Conservation (phyloP, 2,113 vertebrate species). For the Siniperca knerii region DNA sequence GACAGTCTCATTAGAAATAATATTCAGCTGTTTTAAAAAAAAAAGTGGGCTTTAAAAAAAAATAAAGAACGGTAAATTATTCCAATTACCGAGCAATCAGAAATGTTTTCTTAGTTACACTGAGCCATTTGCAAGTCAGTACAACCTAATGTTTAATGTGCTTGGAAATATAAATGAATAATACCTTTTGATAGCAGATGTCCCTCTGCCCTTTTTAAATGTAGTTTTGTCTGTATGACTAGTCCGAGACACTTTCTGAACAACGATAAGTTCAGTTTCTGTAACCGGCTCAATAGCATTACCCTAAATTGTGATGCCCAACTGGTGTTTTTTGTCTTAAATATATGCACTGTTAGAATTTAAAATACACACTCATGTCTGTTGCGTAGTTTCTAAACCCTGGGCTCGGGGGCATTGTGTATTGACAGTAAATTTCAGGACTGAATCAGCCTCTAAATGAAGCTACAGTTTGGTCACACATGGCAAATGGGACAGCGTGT, state of each 20-base stretch:
- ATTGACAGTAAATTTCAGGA: background rate
- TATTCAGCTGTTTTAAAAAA: too few relatives aligned
- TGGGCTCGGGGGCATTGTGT: background rate
- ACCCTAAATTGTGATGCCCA: background rate
- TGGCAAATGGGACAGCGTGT: constrained; percentile 20
- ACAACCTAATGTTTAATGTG: too few relatives aligned
- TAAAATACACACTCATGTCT: background rate
- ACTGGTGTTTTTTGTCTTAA: background rate
- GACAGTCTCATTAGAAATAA: too few relatives aligned
- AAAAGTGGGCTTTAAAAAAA: too few relatives aligned
- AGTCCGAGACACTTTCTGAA: background rate
- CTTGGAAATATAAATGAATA: background rate
- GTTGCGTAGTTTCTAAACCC: background rate
- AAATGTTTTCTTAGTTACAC: background rate
- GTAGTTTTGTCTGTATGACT: background rate
- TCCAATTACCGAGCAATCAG: too few relatives aligned
- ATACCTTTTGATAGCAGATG: background rate
- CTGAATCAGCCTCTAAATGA: too few relatives aligned
- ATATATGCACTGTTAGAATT: too few relatives aligned
- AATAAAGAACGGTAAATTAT: too few relatives aligned
- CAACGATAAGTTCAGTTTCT: background rate
- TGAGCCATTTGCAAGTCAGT: too few relatives aligned
- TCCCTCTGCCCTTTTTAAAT: background rate
- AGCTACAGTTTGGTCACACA: constrained; percentile 15
- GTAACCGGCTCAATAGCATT: background rate